Conservation (phyloP, 2,888 invertebrate species). For the Stictocephala bisonia region DNA sequence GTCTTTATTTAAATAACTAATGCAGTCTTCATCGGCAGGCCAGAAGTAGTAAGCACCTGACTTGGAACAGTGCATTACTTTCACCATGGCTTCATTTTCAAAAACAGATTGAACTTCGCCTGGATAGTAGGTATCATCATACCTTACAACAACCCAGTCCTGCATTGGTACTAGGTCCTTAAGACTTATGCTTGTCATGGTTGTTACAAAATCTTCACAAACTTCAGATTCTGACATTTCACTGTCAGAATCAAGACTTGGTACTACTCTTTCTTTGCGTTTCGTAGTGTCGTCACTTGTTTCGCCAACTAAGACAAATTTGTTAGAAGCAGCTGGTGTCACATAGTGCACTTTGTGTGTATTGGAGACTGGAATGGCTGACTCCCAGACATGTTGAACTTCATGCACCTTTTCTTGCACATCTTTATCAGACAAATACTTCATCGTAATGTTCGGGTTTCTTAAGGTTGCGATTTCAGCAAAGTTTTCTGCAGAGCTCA, state of each 20-base stretch:
- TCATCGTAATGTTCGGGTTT: not conserved
- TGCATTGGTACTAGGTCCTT: not conserved
- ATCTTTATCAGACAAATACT: not conserved
- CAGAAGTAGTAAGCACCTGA: slow-evolving; percentile 20
- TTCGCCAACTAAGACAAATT: slow-evolving; percentile 14
- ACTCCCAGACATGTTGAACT: not conserved
- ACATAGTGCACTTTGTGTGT: slow-evolving; percentile 7
- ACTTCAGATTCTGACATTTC: slow-evolving; percentile 1
- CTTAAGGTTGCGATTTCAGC: not conserved
- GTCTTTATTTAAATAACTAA: not conserved
- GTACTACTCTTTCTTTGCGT: not conserved
- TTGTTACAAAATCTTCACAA: too few relatives aligned
- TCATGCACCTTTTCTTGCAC: not conserved
- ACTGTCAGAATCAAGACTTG: not conserved
- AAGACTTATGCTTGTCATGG: too few relatives aligned
- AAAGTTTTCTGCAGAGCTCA: slow-evolving; percentile 2
- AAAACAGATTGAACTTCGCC: slow-evolving; percentile 11
- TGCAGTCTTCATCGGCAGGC: slow-evolving; percentile 35
- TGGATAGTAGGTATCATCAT: slow-evolving; percentile 8
- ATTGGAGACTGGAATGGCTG: not conserved
- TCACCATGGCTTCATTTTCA: slow-evolving; percentile 19
- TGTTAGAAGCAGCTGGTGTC: not conserved
- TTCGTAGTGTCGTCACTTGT: slow-evolving; percentile 8
- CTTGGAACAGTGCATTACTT: slow-evolving; percentile 20
- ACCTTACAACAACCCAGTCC: slow-evolving; percentile 18